A percentile compares a stretch with the other conserved stretches of the same genome.
Conservation (phyloP, 1,140 invertebrate genomes). For the Pachypeltis micranthus region DNA sequence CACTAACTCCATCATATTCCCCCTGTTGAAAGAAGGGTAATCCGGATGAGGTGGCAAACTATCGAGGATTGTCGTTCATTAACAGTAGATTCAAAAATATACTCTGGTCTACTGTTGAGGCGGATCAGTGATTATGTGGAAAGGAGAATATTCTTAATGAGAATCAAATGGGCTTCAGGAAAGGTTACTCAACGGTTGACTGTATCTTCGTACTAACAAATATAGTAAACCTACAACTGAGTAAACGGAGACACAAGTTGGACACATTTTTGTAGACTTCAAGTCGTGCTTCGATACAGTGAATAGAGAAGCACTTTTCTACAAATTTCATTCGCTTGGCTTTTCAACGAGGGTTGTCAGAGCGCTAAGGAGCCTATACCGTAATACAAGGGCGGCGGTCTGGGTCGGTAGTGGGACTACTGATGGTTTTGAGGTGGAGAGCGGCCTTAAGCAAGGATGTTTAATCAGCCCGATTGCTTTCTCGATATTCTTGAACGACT, state of each 20-base stretch:
- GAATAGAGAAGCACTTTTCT: neutral
- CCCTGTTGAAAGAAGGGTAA: slow-evolving; percentile 18
- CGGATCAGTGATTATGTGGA: neutral
- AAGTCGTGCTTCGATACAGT: slow-evolving; percentile 6
- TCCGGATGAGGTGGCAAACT: slow-evolving; percentile 9
- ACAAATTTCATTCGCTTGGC: neutral
- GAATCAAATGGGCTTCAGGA: slow-evolving; percentile 12
- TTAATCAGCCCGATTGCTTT: neutral
- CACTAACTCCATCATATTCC: slow-evolving; percentile 12
- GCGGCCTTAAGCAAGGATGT: slow-evolving; percentile 7
- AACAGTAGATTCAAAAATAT: slow-evolving; percentile 15
- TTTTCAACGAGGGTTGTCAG: neutral
- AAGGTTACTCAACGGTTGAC: slow-evolving; percentile 16
- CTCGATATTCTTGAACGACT: slow-evolving; percentile 15
- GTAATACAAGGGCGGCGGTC: neutral
- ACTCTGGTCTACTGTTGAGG: neutral
- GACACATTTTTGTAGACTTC: slow-evolving; percentile 18
- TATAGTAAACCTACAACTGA: slow-evolving; percentile 4
- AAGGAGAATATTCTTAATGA: slow-evolving; percentile 6
- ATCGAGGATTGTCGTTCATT: slow-evolving; percentile 18
- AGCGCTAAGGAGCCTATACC: neutral
- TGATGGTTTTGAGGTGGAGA: neutral
- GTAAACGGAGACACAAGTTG: slow-evolving; percentile 1
- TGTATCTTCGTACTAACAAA: slow-evolving; percentile 10
- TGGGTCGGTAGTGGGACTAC: neutral